Conservation (phyloP, 1,140 invertebrate species). For the Ganaspis sp. region DNA sequence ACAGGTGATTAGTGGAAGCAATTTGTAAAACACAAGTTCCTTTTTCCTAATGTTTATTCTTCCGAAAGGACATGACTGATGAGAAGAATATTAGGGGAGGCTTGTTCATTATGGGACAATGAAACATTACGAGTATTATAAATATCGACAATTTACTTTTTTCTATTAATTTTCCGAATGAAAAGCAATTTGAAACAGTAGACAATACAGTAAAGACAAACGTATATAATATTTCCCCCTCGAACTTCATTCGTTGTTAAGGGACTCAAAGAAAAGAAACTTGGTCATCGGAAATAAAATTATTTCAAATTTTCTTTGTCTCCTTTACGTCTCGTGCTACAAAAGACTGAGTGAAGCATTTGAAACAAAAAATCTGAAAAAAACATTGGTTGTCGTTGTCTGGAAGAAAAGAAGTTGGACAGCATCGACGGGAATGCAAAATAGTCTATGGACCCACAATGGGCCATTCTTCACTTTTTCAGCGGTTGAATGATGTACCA, state of each 20-base stretch:
- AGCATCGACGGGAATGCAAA: background rate
- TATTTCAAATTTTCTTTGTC: background rate
- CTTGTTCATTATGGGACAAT: background rate
- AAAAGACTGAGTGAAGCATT: background rate
- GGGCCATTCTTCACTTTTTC: conserved; percentile 23
- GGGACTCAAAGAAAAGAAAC: background rate
- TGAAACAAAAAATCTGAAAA: background rate
- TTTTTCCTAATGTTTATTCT: background rate
- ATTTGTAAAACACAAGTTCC: background rate
- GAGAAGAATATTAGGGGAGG: background rate
- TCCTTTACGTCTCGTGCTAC: background rate
- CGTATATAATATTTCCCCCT: background rate
- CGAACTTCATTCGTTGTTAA: no score
- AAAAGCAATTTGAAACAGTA: no score
- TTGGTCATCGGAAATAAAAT: background rate
- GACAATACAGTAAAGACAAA: no score
- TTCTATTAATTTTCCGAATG: no score
- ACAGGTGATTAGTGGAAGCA: background rate
- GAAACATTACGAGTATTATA: background rate
- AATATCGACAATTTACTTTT: no score
- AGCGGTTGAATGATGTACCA: background rate
- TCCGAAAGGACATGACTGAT: background rate
- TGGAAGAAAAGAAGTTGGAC: conserved; percentile 1
- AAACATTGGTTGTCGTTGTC: background rate
- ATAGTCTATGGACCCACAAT: conserved; percentile 17